A percentile compares a stretch with the other conserved stretches of the same genome.
Evolutionary conservation across 2,888 invertebrate species (phyloP).

Genomic region (Pristionchus entomophagus): DNA sequence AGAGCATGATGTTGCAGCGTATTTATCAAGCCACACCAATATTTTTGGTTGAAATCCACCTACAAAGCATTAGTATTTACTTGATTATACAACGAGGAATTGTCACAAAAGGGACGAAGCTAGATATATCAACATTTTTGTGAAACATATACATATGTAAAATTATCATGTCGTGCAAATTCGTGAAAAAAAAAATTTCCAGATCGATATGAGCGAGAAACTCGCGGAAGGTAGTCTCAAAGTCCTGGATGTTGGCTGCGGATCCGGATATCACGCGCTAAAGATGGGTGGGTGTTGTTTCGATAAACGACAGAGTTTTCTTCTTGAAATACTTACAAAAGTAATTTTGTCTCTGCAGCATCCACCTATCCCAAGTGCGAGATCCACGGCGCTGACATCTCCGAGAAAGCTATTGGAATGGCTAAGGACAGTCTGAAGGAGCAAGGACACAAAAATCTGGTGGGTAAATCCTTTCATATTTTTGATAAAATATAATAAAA

Average conservation of each 20-base stretch:
- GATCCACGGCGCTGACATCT: constrained; percentile 68
- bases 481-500: neutral
- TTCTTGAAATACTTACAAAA: neutral
- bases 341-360: constrained; percentile 51
- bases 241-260: constrained; percentile 69
- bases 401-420: constrained; percentile 54
- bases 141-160: too few relatives aligned
- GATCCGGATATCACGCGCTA: constrained; percentile 64
- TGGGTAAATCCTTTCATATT: neutral
- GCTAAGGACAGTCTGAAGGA: constrained; percentile 50
- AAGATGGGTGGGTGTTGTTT: constrained; percentile 54
- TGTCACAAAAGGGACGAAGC: too few relatives aligned
- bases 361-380: constrained; percentile 61
- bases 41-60: too few relatives aligned
- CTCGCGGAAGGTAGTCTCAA: constrained; percentile 56
- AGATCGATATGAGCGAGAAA: constrained; percentile 52
- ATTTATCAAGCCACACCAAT: too few relatives aligned
- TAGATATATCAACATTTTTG: too few relatives aligned
- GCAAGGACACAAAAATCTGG: constrained; percentile 30
- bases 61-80: too few relatives aligned
- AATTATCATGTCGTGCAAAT: neutral
- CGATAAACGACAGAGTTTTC: too few relatives aligned
- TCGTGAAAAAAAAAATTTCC: neutral
- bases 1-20: too few relatives aligned
- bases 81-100: too few relatives aligned